Evolutionary conservation across 2,888 invertebrate species (phyloP), one percentile per base, ranked within the genome.

Genomic region (Nasonovia ribisnigri): DNA sequence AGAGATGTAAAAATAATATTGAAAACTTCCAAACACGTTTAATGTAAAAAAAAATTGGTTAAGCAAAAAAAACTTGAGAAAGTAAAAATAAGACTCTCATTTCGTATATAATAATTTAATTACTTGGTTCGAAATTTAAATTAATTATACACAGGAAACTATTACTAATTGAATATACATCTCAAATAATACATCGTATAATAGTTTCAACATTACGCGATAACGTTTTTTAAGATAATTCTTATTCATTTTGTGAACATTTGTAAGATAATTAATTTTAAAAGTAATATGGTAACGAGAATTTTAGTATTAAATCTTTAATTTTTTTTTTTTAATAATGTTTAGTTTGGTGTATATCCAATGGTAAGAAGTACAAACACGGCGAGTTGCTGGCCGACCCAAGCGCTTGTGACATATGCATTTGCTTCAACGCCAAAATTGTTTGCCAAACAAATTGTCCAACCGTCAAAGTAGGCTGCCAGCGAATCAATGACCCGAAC

Each of bases 391-490:
- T 97, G 51, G 96, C 96, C 1, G 96, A 96, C 86, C 95, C 96
- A 57, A 96, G 96, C 94, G 96, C 96, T 8, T 97, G 97, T 95
- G 95, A 96, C 60, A 96, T 96, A 51, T 97, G 97, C 95, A 96
- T 96, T 87, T 97, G 97, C 95, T 96, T 96, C 95, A 96, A 96
- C 95, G 97, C 97, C 10, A 96, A 96, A 95, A 96, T 97, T 57
- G 96, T 96, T 1, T 97, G 97, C 94, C 96, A 97, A 94, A 96
- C 96, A 95, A 96, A 96, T 95, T 97, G 97, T 95, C 96, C 96
- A 16, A 95, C 96, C 29, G 95, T 96, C 67, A 96, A 96, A 95
- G 95, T 96, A 84, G 96, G 96, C 29, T 97, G 97, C 95, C 95
- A 96, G 67, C 95, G 96, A 95, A 95, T 94, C 26, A 90, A 92